Conservation (phyloP, 1,140 invertebrate species). For the Drosophila mayri region DNA sequence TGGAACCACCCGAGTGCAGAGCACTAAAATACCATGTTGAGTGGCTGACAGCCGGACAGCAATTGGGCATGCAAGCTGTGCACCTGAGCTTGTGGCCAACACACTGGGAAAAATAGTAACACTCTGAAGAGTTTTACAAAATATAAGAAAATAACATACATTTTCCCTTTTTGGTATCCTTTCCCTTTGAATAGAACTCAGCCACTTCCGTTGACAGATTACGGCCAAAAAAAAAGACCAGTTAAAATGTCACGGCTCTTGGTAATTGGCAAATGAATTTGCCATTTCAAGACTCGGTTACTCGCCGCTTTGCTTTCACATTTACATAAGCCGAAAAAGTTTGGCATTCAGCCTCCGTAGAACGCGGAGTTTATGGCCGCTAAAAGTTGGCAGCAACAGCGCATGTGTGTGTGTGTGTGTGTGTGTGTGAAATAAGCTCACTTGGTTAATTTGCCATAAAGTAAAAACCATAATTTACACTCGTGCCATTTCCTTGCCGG, state of each 20-base stretch:
- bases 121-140: background rate
- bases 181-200: background rate
- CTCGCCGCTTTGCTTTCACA: constrained; percentile 16
- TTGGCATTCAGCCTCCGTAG: constrained; percentile 31
- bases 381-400: constrained; percentile 28
- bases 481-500: constrained; percentile 58
- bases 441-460: constrained; percentile 62
- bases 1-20: background rate
- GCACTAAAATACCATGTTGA: constrained; percentile 15
- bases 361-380: constrained; percentile 25
- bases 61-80: constrained; percentile 16
- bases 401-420: background rate
- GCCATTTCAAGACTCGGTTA: constrained; percentile 28
- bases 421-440: constrained; percentile 17
- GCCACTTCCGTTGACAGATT: constrained; percentile 20
- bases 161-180: background rate
- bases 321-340: constrained; percentile 42
- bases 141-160: background rate
- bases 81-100: background rate
- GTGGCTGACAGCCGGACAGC: constrained; percentile 11
- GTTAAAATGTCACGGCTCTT: constrained; percentile 29
- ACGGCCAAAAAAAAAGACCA: background rate
- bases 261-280: constrained; percentile 37
- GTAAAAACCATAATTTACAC: constrained; percentile 69
- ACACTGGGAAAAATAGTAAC: background rate